A percentile compares a stretch with the other conserved stretches of the same genome.
These are phyloP conservation scores for Beroe ovata DNA, from an alignment of 37 sponge, comb jelly and placozoan species.

Conservation along the genomic window DNA sequence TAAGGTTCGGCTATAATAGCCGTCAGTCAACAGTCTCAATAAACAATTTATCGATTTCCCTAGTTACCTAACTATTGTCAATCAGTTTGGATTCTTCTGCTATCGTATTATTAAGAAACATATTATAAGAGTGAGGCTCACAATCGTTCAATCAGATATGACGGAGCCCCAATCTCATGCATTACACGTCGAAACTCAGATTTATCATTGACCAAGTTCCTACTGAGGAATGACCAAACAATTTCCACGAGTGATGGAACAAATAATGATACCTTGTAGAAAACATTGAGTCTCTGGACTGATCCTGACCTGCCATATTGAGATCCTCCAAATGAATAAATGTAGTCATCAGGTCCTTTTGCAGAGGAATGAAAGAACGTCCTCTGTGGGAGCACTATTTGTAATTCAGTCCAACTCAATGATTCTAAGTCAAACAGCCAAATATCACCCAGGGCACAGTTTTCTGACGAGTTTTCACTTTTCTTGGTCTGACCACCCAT, in stretches of 20 bases:
- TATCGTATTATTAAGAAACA: too few species aligned
- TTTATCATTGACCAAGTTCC: not conserved
- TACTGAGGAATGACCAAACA: not conserved
- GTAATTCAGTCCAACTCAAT: not conserved
- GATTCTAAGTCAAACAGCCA: conserved; percentile 15
- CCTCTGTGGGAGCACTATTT: not conserved
- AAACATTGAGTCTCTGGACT: not conserved
- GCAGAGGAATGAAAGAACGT: conserved; percentile 35
- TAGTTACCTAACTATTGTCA: too few species aligned
- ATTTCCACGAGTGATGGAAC: conserved; percentile 33
- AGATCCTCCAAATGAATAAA: conserved; percentile 48
- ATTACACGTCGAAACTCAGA: not conserved
- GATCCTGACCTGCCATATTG: not conserved
- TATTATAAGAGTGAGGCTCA: too few species aligned
- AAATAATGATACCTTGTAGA: conserved; percentile 10
- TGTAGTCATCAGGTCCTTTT: not conserved
- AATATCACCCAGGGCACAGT: conserved; percentile 7
- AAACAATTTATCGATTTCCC: too few species aligned
- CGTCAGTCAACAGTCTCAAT: too few species aligned
- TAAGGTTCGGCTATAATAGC: too few species aligned
- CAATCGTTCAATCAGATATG: not conserved
- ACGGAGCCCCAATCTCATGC: not conserved
- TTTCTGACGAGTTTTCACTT: not conserved
- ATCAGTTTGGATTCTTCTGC: too few species aligned
- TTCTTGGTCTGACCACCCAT: conserved; percentile 6